These are phyloP conservation scores for Onychostruthus taczanowskii DNA, from an alignment of 2,113 vertebrate species.

Conservation along the genomic window DNA sequence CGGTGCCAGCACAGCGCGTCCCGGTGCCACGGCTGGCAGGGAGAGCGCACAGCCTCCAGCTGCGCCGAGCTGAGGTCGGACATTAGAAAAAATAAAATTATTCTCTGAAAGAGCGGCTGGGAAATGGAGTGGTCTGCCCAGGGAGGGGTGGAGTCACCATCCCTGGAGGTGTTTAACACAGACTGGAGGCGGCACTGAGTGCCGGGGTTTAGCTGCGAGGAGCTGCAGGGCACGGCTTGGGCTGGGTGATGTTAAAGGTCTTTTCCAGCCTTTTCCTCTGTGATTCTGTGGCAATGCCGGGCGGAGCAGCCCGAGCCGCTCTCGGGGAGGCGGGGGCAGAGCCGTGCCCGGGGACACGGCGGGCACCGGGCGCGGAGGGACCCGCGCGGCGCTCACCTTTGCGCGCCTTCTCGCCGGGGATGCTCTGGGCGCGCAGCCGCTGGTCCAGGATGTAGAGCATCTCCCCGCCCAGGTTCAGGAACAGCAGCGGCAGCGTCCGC, in stretches of 20 bases:
- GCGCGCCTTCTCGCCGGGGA: slow-evolving; percentile 90
- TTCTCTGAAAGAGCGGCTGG: too few species aligned
- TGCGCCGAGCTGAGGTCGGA: neutral
- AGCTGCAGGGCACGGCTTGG: neutral
- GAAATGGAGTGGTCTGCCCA: neutral
- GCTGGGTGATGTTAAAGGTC: neutral
- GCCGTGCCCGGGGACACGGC: neutral
- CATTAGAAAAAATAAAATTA: fast-evolving
- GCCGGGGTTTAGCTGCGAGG: neutral
- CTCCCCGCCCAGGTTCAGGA: slow-evolving; percentile 95
- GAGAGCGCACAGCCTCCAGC: neutral
- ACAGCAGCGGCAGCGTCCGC: slow-evolving; percentile 88
- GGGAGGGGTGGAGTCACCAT: neutral
- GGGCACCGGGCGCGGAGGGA: neutral
- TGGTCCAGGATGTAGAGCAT: slow-evolving; percentile 98
- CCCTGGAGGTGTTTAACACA: neutral
- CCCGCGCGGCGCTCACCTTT: slow-evolving; percentile 80
- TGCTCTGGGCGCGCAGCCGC: slow-evolving; percentile 91
- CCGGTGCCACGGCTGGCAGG: neutral
- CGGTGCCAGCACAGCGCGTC: neutral
- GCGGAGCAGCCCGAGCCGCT: neutral
- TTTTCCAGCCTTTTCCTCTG: neutral
- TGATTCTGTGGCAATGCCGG: neutral
- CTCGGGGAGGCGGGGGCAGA: neutral
- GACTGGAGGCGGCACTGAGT: neutral